These are phyloP conservation scores for Tylochromis polylepis DNA, from an alignment of 2,113 vertebrate species.

Conservation along the genomic window DNA sequence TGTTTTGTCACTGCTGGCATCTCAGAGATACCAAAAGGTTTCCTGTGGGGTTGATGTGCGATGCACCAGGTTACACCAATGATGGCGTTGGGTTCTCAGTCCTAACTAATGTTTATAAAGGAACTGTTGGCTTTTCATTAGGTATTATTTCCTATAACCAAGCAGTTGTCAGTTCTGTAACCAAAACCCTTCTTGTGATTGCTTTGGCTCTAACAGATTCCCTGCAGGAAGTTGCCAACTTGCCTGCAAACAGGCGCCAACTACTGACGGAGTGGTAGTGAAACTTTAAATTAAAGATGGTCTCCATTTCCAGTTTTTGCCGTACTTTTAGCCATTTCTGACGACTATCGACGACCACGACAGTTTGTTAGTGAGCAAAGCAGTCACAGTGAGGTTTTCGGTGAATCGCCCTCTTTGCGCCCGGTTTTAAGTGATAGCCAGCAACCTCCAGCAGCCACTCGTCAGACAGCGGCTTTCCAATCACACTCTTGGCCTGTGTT, in stretches of 20 bases:
- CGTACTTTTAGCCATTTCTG: background rate
- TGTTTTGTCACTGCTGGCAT: background rate
- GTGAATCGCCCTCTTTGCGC: background rate
- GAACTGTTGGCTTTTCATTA: fast-evolving
- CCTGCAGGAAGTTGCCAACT: background rate
- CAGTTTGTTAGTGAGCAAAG: background rate
- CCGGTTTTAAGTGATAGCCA: background rate
- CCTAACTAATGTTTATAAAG: background rate
- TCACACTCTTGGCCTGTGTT: background rate
- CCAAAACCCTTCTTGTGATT: background rate
- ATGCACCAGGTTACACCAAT: background rate
- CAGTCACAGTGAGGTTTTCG: background rate
- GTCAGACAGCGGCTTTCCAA: background rate
- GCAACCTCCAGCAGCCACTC: background rate
- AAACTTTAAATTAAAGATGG: background rate
- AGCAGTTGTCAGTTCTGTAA: background rate
- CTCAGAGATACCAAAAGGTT: background rate
- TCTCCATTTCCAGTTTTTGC: background rate
- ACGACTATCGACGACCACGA: background rate
- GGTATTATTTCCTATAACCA: background rate
- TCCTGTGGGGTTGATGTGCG: fast-evolving
- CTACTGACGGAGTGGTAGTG: fast-evolving
- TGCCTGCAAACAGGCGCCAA: background rate
- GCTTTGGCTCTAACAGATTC: background rate
- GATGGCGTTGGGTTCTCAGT: background rate